These are phyloP conservation scores for Eilema griseolum DNA, from an alignment of 2,888 invertebrate genomes.

Conservation along the genomic window DNA sequence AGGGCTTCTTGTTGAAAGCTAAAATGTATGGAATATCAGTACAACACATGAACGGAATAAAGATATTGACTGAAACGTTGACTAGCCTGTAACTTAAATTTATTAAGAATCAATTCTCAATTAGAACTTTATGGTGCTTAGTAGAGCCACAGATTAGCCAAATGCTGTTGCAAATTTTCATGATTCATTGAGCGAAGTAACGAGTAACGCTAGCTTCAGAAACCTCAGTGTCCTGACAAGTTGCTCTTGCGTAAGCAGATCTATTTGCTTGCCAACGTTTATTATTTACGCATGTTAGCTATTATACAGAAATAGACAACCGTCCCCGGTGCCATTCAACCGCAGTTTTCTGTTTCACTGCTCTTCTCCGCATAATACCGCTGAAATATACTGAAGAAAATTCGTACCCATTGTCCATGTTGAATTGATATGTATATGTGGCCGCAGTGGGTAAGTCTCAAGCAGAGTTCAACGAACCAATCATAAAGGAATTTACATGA, in stretches of 20 bases:
- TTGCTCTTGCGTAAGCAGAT: conserved; percentile 20
- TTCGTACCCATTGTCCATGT: neutral
- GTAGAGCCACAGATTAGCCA: too few relatives aligned
- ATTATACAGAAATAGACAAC: conserved; percentile 50
- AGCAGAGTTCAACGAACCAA: neutral
- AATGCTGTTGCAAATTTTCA: neutral
- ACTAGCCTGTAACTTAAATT: neutral
- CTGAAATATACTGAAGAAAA: conserved; percentile 3
- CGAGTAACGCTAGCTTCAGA: neutral
- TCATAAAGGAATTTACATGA: neutral
- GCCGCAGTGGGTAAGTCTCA: neutral
- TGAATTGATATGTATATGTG: neutral
- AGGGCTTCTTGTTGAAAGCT: too few relatives aligned
- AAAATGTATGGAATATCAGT: too few relatives aligned
- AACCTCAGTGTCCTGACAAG: conserved; percentile 9
- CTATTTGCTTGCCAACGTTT: conserved; percentile 27
- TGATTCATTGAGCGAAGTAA: neutral
- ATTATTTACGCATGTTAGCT: conserved; percentile 47
- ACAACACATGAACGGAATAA: too few relatives aligned
- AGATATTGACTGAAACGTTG: too few relatives aligned
- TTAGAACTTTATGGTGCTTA: too few relatives aligned
- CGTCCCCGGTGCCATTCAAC: conserved; percentile 40
- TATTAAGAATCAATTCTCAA: neutral
- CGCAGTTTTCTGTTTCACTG: conserved; percentile 40
- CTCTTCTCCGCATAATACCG: neutral